A percentile compares a stretch with the other conserved stretches of the same genome.
Conservation (phyloP, 2,888 invertebrate species). For the Germaria angustata region DNA sequence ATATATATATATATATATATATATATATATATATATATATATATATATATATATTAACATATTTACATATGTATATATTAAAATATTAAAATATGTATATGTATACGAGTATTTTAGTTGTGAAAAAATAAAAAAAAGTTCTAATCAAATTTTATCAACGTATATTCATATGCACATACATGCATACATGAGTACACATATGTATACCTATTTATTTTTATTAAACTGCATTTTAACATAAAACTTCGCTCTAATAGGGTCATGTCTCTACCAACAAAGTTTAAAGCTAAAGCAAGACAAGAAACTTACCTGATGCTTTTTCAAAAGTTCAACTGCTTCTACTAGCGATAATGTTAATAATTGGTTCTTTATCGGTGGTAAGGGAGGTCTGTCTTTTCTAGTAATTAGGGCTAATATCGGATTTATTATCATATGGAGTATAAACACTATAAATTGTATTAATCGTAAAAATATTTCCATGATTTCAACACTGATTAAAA, state of each 20-base stretch:
- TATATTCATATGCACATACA: too few relatives aligned
- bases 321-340: constrained; percentile 70
- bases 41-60: too few relatives aligned
- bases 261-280: too few relatives aligned
- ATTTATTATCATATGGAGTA: constrained; percentile 56
- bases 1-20: too few relatives aligned
- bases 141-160: too few relatives aligned
- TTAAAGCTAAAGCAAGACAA: not conserved
- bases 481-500: not conserved
- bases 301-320: constrained; percentile 71
- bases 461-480: constrained; percentile 74
- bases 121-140: too few relatives aligned
- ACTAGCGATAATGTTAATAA: constrained; percentile 69
- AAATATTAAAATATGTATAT: too few relatives aligned
- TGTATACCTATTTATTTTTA: too few relatives aligned
- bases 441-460: constrained; percentile 69
- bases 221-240: too few relatives aligned
- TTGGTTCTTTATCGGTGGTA: constrained; percentile 70
- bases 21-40: not conserved
- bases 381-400: not conserved
- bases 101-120: too few relatives aligned
- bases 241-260: too few relatives aligned
- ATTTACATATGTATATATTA: not conserved
- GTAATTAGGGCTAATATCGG: constrained; percentile 39
- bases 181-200: too few relatives aligned